Base-by-base conservation (phyloP, 2,888 invertebrate genomes). In the Acanthosepion lycidas region DNA sequence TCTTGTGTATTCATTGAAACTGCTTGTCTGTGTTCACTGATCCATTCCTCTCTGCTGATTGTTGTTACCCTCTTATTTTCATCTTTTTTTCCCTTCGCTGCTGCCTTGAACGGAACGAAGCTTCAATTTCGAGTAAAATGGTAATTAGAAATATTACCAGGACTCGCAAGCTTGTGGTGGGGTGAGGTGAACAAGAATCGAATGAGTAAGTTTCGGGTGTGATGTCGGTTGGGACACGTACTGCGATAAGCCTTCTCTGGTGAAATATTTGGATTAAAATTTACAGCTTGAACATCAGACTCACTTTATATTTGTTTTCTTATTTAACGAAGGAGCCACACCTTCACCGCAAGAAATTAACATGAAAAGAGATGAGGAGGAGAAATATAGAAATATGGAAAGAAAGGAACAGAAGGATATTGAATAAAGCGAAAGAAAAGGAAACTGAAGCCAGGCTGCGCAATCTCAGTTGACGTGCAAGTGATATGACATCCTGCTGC, bases 141-240 rank as follows among this genome's bases (percentile, higher is more conserved):
- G 78, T 78, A 78, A 78, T 78, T 78, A 78, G 78, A 78, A 78
- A 78, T 78, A 78, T 78, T 78, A 78, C 78, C 78, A n/a, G 78
- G 33, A 78, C 78, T 18, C n/a, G 33, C n/a, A 12, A 5, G n/a
- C n/a, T 8, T 78, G 78, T 78, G 78, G 9, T 9, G 12, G n/a
- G n/a, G 78, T 15, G 33, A 12, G n/a, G 78, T 12, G 15, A 18
- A 23, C 59, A 59, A 2, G 20, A 59, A 59, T 59, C 59, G 59
- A n/a, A 78, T 78, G 78, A 15, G 12, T n/a, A 78, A 15, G n/a
- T 9, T 78, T n/a, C 78, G n/a, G 18, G 78, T 78, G 78, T n/a
- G n/a, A 78, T n/a, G 15, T n/a, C n/a, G n/a, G 15, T n/a, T n/a
- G n/a, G 78, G 78, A n/a, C 78, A 78, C n/a, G n/a, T 78, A n/a